These are phyloP conservation scores for Aleiodes testaceus DNA, from an alignment of 2,888 invertebrate genomes.

Conservation along the genomic window DNA sequence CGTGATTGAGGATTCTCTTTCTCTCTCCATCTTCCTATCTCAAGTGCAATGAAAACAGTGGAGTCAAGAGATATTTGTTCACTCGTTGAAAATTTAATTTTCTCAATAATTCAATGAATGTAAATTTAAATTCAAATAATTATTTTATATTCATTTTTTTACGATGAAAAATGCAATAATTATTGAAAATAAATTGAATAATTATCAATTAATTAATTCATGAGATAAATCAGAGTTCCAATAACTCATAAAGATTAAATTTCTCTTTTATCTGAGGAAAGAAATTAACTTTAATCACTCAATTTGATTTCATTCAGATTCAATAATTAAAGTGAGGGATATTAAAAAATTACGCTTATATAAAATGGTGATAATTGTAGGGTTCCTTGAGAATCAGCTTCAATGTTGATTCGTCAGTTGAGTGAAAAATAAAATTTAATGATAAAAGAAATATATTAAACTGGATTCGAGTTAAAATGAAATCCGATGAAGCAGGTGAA, in stretches of 20 bases:
- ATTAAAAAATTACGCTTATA: no score
- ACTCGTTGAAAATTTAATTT: no score
- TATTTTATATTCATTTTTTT: not conserved
- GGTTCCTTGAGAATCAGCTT: not conserved
- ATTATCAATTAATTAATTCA: not conserved
- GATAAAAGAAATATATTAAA: slow-evolving; percentile 24
- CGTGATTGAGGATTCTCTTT: slow-evolving; percentile 13
- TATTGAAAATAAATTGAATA: not conserved
- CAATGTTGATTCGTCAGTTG: not conserved
- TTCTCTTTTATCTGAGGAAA: no score
- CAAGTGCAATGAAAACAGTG: slow-evolving; percentile 37
- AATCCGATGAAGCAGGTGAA: slow-evolving; percentile 43
- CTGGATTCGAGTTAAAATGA: slow-evolving; percentile 11
- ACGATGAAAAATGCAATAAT: not conserved
- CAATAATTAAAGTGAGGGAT: no score
- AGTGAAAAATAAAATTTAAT: not conserved
- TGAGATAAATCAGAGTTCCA: no score
- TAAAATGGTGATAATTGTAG: no score
- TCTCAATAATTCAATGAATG: no score
- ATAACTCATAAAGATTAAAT: no score
- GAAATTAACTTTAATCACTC: no score
- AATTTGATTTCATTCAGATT: no score
- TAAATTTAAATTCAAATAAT: no score
- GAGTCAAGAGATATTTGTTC: slow-evolving; percentile 14
- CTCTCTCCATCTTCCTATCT: not conserved